Evolutionary conservation across 2,888 invertebrate species (phyloP).

Genomic region (Drepanosiphum platanoidis): DNA sequence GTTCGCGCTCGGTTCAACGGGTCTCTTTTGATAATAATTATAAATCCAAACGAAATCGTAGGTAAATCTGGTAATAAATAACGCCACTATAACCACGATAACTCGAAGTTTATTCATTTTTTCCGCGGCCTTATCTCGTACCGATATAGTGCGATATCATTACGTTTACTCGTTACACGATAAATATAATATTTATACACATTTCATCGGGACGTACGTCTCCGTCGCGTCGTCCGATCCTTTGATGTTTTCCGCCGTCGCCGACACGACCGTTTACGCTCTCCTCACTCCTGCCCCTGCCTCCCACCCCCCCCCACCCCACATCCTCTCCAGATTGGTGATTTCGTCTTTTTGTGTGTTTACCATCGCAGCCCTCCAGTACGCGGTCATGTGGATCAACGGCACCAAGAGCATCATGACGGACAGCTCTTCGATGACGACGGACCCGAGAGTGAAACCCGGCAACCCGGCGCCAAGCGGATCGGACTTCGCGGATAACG

Average conservation of each 20-base stretch:
- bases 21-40: too few relatives aligned
- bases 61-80: too few relatives aligned
- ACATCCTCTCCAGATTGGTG: too few relatives aligned
- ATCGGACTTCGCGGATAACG: background rate
- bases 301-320: too few relatives aligned
- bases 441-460: conserved; percentile 23
- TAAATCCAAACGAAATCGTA: background rate
- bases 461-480: background rate
- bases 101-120: too few relatives aligned
- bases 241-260: background rate
- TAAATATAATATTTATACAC: background rate
- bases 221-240: background rate
- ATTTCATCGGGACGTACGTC: background rate
- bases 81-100: background rate
- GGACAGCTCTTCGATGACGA: conserved; percentile 42
- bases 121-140: too few relatives aligned
- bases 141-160: background rate
- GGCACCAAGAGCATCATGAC: conserved; percentile 56
- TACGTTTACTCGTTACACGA: background rate
- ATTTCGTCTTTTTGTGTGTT: background rate
- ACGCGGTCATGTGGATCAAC: conserved; percentile 60
- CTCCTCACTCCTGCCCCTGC: background rate
- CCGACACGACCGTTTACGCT: background rate
- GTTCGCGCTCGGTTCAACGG: too few relatives aligned
- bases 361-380: background rate